phyloP scores from a whole-genome alignment of 2,888 invertebrate genomes.

The Orchesella flavescens region DNA sequence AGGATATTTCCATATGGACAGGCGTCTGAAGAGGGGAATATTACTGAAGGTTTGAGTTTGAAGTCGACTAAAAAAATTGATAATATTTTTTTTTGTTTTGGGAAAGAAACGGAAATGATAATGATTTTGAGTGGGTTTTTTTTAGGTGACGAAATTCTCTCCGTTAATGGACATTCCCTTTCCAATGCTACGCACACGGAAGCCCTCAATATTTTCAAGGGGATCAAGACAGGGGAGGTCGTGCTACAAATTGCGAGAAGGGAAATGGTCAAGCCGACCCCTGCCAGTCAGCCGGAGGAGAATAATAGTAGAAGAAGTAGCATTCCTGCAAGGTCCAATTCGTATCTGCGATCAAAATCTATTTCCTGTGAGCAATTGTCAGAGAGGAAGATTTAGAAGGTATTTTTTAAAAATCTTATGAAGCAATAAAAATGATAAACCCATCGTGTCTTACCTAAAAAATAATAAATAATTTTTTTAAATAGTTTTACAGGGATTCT shows the following conservation, averaged over 20 bases:
- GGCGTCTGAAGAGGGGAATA: constrained; percentile 87
- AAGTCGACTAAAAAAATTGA: not conserved
- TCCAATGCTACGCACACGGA: constrained; percentile 91
- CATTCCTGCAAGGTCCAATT: not conserved
- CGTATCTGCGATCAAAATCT: constrained; percentile 1
- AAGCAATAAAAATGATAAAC: no score
- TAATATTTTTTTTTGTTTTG: not conserved
- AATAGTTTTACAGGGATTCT: no score
- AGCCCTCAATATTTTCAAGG: constrained; percentile 91
- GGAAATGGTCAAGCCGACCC: constrained; percentile 54
- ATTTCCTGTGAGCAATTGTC: constrained; percentile 13
- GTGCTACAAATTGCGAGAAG: constrained; percentile 68
- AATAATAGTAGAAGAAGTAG: no score
- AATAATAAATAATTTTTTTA: no score
- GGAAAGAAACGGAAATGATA: no score
- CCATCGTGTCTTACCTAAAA: no score
- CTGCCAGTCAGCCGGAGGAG: not conserved
- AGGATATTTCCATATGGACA: constrained; percentile 90
- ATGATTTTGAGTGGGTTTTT: not conserved
- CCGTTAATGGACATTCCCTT: constrained; percentile 87
- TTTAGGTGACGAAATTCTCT: constrained; percentile 90
- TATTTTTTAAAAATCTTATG: no score
- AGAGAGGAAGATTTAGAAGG: not conserved
- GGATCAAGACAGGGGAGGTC: constrained; percentile 84
- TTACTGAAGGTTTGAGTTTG: constrained; percentile 83